A percentile compares a stretch with the other conserved stretches of the same genome.
phyloP scores from a whole-genome alignment of 1,140 invertebrate genomes.

The Lucilia cuprina region DNA sequence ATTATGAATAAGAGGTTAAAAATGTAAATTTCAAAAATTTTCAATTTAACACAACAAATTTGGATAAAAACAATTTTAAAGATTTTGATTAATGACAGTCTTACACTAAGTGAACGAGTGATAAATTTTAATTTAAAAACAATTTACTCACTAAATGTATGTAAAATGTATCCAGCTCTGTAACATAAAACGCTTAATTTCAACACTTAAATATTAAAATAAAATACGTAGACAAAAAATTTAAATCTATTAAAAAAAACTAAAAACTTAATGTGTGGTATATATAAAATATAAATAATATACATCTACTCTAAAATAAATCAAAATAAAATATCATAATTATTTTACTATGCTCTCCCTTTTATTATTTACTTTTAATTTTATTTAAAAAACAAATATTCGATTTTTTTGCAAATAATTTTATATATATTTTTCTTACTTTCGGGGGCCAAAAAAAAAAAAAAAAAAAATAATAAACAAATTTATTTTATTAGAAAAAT shows the following conservation, averaged over 20 bases:
- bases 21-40: no score
- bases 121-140: background rate
- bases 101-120: no score
- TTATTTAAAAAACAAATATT: background rate
- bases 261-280: constrained; percentile 24
- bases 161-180: constrained; percentile 32
- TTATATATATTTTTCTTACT: constrained; percentile 13
- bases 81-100: no score
- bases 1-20: no score
- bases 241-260: background rate
- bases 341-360: constrained; percentile 13
- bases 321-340: background rate
- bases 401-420: background rate
- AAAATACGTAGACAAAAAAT: constrained; percentile 18
- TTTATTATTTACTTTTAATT: background rate
- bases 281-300: background rate
- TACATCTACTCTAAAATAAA: background rate
- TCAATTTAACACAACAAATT: no score
- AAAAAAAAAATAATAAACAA: background rate
- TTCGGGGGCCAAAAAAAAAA: constrained; percentile 37
- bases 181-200: background rate
- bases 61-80: background rate
- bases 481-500: background rate
- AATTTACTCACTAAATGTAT: constrained; percentile 5
- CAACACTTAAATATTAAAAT: background rate